Base-by-base conservation (phyloP, 2,113 vertebrate genomes). In the Pangasianodon gigas region DNA sequence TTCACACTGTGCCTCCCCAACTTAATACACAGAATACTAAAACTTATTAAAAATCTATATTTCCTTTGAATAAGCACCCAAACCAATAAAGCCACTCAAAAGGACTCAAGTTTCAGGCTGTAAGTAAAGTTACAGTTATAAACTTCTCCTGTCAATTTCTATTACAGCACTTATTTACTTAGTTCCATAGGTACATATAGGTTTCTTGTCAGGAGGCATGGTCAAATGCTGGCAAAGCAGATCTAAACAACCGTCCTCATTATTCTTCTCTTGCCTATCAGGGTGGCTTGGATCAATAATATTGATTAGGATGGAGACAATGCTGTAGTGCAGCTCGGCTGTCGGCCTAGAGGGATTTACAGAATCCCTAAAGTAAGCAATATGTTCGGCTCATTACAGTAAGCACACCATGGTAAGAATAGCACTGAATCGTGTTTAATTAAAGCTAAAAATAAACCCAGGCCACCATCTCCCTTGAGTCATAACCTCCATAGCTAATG, bases 241-340 rank as follows among this genome's bases (percentile, higher is more conserved):
- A 91, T 90, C 84, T 77, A 32, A 56, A 65, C 44, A 62, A 48
- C 16, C 75, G 62, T 37, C 18, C 87, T 83, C 89, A 91, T 91
- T 91, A 90, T 88, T 91, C 91, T 90, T 91, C 81, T 48, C 84
- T 90, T 83, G 60, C 84, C 91, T 88, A 89, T 90, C 87, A 88
- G 84, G 56, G 89, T 65, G 62, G 77, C 54, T 19, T 21, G 41
- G 56, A 75, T 91, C 91, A 85, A 91, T 91, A 41, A 44, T 83
- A 91, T 91, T 29, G 91, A 91, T 90, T 37, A 52, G 52, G 48
- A 71, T 75, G 85, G 88, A 89, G 85, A 84, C 90, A 75, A 71
- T 24, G 67, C 82, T 75, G 48, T 46, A 77, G 89, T 87, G 86
- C 60, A 71, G 75, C 56, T 62, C 60, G 65, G 62, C 74, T 32